Base-by-base conservation (phyloP, 2,113 vertebrate species). In the Athene cunicularia region DNA sequence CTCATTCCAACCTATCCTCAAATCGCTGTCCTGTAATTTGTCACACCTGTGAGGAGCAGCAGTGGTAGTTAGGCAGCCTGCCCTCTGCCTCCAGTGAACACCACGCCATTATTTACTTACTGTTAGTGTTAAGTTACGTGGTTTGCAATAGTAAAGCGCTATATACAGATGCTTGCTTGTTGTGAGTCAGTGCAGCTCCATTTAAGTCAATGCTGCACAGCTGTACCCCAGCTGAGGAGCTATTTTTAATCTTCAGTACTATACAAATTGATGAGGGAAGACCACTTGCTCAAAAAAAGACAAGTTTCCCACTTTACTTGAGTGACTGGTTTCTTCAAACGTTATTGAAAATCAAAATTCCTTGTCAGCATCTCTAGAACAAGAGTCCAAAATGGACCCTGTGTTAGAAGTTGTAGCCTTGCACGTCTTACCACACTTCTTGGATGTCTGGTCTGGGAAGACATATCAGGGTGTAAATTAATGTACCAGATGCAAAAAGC, bases 161-260 rank as follows among this genome's bases (percentile, higher is more conserved):
- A 23, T 3, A 3, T 43, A 63, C 79, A 93, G 80, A 84, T 91
- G 58, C 55, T 66, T 47, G 58, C 58, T 83, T 79, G 14, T 41
- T 63, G 58, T 74, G 71, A 95, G 91, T 79, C 86, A 73, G 71
- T 87, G 89, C 63, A 74, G 91, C 77, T 82, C 91, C 26, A 1
- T 33, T 59, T 32, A 55, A 95, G 81, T 35, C 74, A 43, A 39
- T 6, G 6, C 59, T 77, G 71, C 70, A 76, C 93, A 97, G 94
- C 91, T 95, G 95, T 85, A 84, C 66, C 86, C 66, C 93, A 94
- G 89, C 93, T 96, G 94, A 95, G 85, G 49, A 82, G 89, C 91
- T 96, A 93, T 95, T 97, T 95, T 96, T 96, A 83, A 86, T 70
- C 58, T 71, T 66, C 67, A 80, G 58, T 71, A 77, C 74, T 96